Percentiles rank a stretch among this genome's conserved stretches.
Conservation (phyloP, 1,140 invertebrate genomes). For the Heliconius eleuchia region DNA sequence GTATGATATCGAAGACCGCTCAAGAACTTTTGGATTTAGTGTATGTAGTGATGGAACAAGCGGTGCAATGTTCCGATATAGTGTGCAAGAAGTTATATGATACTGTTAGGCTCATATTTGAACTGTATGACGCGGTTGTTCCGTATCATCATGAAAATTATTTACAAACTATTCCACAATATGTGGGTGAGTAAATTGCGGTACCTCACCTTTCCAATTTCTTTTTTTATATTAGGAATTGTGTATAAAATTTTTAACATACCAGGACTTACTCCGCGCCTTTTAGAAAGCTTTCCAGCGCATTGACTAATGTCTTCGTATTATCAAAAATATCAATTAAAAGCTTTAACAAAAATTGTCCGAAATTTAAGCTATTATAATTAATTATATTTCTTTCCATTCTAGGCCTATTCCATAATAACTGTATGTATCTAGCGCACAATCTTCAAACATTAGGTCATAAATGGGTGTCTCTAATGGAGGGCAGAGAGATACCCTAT, state of each 20-base stretch:
- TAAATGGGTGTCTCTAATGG: constrained; percentile 79
- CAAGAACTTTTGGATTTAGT: constrained; percentile 87
- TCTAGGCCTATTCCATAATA: constrained; percentile 95
- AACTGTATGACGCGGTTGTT: constrained; percentile 89
- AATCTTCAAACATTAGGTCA: constrained; percentile 85
- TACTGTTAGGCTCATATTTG: constrained; percentile 88
- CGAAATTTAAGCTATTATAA: background rate
- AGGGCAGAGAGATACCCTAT: constrained; percentile 61
- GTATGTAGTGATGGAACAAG: constrained; percentile 88
- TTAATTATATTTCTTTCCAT: constrained; percentile 28
- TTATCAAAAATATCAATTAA: too few relatives aligned
- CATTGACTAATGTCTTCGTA: too few relatives aligned
- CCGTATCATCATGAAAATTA: constrained; percentile 90
- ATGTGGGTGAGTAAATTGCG: constrained; percentile 84
- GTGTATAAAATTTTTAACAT: too few relatives aligned
- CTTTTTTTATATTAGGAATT: too few relatives aligned
- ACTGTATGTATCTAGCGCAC: constrained; percentile 94
- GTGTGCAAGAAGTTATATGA: constrained; percentile 86
- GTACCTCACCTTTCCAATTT: too few relatives aligned
- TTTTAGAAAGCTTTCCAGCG: too few relatives aligned
- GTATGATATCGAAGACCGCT: constrained; percentile 76
- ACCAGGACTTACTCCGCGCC: too few relatives aligned
- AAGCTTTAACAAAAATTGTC: background rate
- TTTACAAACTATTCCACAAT: constrained; percentile 91
- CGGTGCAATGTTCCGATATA: constrained; percentile 82